Base-by-base conservation (phyloP, 2,888 invertebrate genomes). In the Masnerella sp. region DNA sequence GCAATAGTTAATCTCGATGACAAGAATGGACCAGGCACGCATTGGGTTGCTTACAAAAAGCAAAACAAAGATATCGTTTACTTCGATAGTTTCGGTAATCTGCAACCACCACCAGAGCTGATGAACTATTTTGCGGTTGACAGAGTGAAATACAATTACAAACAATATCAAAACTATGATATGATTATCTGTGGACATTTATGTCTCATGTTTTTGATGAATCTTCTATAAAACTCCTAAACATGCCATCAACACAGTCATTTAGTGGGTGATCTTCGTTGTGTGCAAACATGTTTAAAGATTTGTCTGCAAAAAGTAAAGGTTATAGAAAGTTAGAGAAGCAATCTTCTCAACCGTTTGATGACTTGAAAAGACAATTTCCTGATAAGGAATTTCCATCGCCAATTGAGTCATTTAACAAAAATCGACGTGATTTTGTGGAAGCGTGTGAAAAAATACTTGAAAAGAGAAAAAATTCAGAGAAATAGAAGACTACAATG, bases 371-470 rank as follows among this genome's bases (percentile, higher is more conserved):
- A 30, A 45, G 28, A 30, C 45, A 45, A 30, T 45, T 15, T 45
- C 45, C 45, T 30, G 45, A 45, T 45, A 45, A 45, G 15, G 45
- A 45, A 1, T 45, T 28, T 45, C 45, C 28, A 45, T 45, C 45
- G 5, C 28, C 45, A 30, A 45, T 45, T 9, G 30, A 45, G 28
- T 45, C 45, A 28, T 28, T 45, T 15, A 45, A 45, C 45, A 45
- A 30, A n/a, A 28, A 28, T 5, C 45, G 45, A 45, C 45, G 45
- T n/a, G 45, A 45, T 14, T 30, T 45, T n/a, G 45, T 28, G 28
- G 15, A 45, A 15, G 30, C 30, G 5, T 45, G 45, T 28, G 45
- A 14, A 30, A 45, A 45, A 28, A 45, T 15, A 30, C 45, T 15
- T 15, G 45, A 28, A 43, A 25, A 43, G n/a, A n/a, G n/a, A n/a